Evolutionary conservation across 2,888 invertebrate species (phyloP), one percentile per base, ranked within the genome.

Genomic region (Eupithecia vulgata): DNA sequence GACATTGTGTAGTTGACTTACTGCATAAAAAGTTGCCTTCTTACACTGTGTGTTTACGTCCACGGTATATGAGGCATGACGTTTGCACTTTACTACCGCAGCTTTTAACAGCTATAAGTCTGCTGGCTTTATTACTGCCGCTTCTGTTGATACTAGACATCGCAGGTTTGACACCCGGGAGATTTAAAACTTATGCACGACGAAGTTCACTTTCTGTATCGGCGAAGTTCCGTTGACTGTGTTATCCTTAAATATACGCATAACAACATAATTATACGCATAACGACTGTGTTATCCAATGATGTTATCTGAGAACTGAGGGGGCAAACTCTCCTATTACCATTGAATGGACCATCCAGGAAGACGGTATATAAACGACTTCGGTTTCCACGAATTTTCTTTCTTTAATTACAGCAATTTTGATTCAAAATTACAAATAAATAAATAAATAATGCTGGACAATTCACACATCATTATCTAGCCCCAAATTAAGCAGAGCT

Each of bases 101-200:
- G 57, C 61, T 65, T 40, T 65, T 42, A 67, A 67, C 45, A 61
- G 61, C 61, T 17, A 61, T 61, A 61, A 61, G 34, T 61, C 61
- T 34, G 30, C 30, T 17, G 30, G 17, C 61, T 61, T 34, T 34
- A 61, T 34, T 61, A 61, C 61, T 61, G 34, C 17, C 61, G 61
- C 61, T 61, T 61, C 61, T 61, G 61, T 57, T 57, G 25, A 57
- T 57, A 57, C 57, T 57, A 57, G 21, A 57, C 57, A 25, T 13
- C 57, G 57, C 21, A 52, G 21, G 12, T 57, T 57, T 57, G 13
- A 25, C 57, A 57, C 45, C 5, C 45, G 45, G 45, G 17, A 45
- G 45, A 17, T 45, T 17, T 45, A 45, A 45, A 45, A 30, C 30
- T 30, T 30, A 3, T 30, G 57, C 57, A n/a, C 12, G 4, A 21